Evolutionary conservation across 1,140 invertebrate genomes (phyloP).

Genomic region (Triops longicaudatus): DNA sequence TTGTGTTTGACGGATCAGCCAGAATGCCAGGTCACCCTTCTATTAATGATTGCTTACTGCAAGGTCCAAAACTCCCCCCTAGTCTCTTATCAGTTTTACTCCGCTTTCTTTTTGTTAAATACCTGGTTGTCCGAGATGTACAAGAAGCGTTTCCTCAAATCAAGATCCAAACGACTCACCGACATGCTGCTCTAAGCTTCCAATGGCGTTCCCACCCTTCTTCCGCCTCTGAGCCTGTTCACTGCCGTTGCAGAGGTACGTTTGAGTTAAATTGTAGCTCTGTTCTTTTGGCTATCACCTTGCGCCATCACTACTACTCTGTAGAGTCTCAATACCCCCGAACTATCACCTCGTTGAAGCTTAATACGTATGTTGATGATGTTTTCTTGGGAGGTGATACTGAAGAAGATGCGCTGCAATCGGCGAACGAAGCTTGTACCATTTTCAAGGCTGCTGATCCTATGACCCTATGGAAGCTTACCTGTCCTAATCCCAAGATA

Average conservation of each 20-base stretch:
- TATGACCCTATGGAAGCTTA: slow-evolving; percentile 36
- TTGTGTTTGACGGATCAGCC: slow-evolving; percentile 32
- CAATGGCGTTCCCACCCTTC: background rate
- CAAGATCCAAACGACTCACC: background rate
- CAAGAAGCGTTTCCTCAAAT: slow-evolving; percentile 16
- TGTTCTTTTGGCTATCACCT: background rate
- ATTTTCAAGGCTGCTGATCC: slow-evolving; percentile 31
- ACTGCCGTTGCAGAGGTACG: background rate
- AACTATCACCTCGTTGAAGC: background rate
- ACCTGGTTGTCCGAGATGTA: background rate
- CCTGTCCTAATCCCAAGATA: slow-evolving; percentile 31
- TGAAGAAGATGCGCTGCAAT: slow-evolving; percentile 30
- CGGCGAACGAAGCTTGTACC: slow-evolving; percentile 29
- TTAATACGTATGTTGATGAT: slow-evolving; percentile 42
- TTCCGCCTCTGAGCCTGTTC: background rate
- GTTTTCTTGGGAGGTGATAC: slow-evolving; percentile 36
- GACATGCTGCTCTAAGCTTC: background rate
- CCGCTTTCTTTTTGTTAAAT: background rate
- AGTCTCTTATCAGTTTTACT: background rate
- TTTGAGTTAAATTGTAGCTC: background rate
- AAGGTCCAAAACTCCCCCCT: slow-evolving; percentile 26
- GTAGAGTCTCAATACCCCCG: background rate
- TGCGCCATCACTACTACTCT: background rate
- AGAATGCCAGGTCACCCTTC: slow-evolving; percentile 20
- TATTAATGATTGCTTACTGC: slow-evolving; percentile 32